Conservation (phyloP, 2,797 vertebrate genomes). For the Loris lydekkerianus region DNA sequence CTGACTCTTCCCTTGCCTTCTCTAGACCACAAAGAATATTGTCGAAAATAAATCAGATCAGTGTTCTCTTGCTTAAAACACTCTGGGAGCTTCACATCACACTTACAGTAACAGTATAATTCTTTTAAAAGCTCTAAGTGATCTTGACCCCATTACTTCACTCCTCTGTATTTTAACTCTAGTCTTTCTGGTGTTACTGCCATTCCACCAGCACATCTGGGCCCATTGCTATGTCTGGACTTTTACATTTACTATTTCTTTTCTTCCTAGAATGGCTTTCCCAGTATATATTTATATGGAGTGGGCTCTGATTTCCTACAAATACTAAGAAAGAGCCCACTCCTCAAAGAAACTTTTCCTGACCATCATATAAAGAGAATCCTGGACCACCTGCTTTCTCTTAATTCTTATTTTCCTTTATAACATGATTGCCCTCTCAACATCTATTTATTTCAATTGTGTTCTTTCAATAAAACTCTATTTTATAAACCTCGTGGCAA, state of each 20-base stretch:
- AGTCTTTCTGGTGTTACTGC: not conserved
- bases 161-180: not conserved
- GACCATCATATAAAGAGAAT: not conserved
- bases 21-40: not conserved
- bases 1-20: not conserved
- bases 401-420: not conserved
- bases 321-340: not conserved
- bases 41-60: not conserved
- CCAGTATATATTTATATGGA: not conserved
- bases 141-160: not conserved
- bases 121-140: not conserved
- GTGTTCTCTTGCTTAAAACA: not conserved
- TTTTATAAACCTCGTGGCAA: not conserved
- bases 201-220: not conserved
- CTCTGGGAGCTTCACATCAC: not conserved
- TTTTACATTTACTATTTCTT: not conserved
- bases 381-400: not conserved
- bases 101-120: not conserved
- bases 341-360: not conserved
- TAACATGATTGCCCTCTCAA: not conserved
- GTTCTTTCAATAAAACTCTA: not conserved
- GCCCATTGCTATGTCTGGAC: not conserved
- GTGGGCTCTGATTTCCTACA: not conserved
- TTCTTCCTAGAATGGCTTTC: not conserved
- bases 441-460: not conserved